Evolutionary conservation across 2,797 vertebrate genomes (phyloP).

Genomic region (Simalia tracyae): DNA sequence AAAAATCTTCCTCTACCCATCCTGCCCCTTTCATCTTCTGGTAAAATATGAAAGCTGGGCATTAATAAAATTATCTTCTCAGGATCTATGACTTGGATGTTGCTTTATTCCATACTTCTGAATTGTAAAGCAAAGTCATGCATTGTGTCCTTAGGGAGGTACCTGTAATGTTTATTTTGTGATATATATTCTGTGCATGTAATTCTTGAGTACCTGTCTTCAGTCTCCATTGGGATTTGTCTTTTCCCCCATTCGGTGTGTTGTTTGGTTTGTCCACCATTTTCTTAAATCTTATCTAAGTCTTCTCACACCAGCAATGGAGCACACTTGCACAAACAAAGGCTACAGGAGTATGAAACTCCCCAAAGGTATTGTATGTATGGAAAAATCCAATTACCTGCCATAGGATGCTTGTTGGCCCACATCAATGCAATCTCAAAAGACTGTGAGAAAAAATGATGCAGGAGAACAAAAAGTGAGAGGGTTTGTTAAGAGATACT

Average conservation of each 20-base stretch:
- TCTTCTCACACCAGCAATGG: not conserved
- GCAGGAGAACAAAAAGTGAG: not conserved
- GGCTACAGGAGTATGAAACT: not conserved
- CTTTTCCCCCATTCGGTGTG: not conserved
- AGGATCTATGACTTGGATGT: not conserved
- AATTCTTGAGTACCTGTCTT: not conserved
- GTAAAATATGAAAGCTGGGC: not conserved
- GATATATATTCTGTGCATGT: not conserved
- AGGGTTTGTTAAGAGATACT: not conserved
- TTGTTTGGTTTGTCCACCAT: not conserved
- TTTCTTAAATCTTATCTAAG: not conserved
- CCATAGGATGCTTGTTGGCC: not conserved
- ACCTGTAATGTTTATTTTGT: not conserved
- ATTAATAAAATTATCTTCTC: not conserved
- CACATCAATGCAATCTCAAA: not conserved
- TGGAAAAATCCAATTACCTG: not conserved
- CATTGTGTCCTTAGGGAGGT: not conserved
- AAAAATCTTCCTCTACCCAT: too few relatives aligned
- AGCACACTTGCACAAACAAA: not conserved
- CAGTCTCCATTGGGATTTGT: not conserved
- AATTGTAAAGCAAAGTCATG: not conserved
- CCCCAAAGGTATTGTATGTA: not conserved
- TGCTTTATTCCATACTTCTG: not conserved
- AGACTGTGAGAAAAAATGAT: not conserved
- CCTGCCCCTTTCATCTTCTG: too few relatives aligned